Conservation (phyloP, 64 coral and sea anemone genomes). For the Dendronephthya gigantea region DNA sequence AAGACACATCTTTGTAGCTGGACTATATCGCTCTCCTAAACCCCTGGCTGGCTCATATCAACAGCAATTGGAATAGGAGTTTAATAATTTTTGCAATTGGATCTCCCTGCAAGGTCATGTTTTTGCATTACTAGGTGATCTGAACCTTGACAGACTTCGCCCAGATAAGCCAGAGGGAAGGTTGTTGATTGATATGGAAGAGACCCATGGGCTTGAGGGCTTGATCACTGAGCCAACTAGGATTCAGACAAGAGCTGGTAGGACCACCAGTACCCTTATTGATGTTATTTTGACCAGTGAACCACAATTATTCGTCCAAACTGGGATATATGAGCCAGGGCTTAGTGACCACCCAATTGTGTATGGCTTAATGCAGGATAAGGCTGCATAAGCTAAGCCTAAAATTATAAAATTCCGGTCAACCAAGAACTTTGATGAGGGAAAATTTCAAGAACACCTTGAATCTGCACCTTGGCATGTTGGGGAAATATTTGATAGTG, state of each 20-base stretch:
- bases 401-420: too few species aligned
- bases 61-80: slow-evolving; percentile 18
- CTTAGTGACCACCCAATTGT: slow-evolving; percentile 28
- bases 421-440: neutral
- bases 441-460: neutral
- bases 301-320: slow-evolving; percentile 28
- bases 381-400: neutral
- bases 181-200: slow-evolving; percentile 29
- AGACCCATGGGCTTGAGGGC: neutral
- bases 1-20: slow-evolving; percentile 24
- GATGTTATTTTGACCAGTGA: neutral
- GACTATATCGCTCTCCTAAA: slow-evolving; percentile 29
- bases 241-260: neutral
- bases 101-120: slow-evolving; percentile 13
- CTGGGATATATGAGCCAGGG: slow-evolving; percentile 5
- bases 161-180: slow-evolving; percentile 26
- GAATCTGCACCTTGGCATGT: neutral
- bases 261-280: neutral
- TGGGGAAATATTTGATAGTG: neutral
- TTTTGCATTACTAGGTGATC: neutral
- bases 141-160: slow-evolving; percentile 37
- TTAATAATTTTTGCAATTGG: slow-evolving; percentile 27
- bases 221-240: slow-evolving; percentile 16
- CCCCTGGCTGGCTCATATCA: neutral
- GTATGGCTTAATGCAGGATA: slow-evolving; percentile 16